Evolutionary conservation across 2,888 invertebrate species (phyloP).

Genomic region (Sericinus montela): DNA sequence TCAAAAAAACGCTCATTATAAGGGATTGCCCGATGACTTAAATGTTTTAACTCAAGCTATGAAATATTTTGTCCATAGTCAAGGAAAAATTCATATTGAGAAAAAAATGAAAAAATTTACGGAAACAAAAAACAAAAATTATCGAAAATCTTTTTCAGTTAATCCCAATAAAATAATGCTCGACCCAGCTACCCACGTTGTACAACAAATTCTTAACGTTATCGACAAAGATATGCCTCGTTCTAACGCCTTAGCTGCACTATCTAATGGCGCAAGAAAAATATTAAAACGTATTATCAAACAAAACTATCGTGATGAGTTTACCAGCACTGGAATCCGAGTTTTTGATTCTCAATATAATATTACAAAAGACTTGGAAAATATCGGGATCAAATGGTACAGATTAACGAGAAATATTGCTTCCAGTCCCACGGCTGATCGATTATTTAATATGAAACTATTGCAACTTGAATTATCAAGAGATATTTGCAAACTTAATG

Average conservation of each 20-base stretch:
- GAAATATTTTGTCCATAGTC: slow-evolving; percentile 41
- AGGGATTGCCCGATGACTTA: slow-evolving; percentile 37
- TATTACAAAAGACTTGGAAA: slow-evolving; percentile 36
- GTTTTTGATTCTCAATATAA: slow-evolving; percentile 37
- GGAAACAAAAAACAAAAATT: slow-evolving; percentile 15
- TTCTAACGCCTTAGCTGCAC: slow-evolving; percentile 30
- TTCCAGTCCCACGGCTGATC: slow-evolving; percentile 31
- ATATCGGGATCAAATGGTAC: slow-evolving; percentile 43
- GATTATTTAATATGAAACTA: slow-evolving; percentile 43
- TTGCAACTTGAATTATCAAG: slow-evolving; percentile 40
- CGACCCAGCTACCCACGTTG: slow-evolving; percentile 24
- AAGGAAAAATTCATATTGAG: slow-evolving; percentile 21
- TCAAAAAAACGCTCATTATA: slow-evolving; percentile 31
- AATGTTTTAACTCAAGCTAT: slow-evolving; percentile 39
- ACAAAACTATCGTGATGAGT: slow-evolving; percentile 34
- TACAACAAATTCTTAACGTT: slow-evolving; percentile 38
- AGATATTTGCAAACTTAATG: slow-evolving; percentile 46
- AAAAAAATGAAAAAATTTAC: slow-evolving; percentile 19
- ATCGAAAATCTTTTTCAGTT: slow-evolving; percentile 8
- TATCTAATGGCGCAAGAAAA: slow-evolving; percentile 36
- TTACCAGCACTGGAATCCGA: slow-evolving; percentile 22
- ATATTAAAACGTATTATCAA: slow-evolving; percentile 44
- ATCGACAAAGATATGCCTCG: slow-evolving; percentile 37
- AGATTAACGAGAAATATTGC: slow-evolving; percentile 29
- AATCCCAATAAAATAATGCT: not conserved